Percentiles rank a stretch among this genome's conserved stretches.
Conservation (phyloP, 2,888 invertebrate genomes). For the Stramonita haemastoma region DNA sequence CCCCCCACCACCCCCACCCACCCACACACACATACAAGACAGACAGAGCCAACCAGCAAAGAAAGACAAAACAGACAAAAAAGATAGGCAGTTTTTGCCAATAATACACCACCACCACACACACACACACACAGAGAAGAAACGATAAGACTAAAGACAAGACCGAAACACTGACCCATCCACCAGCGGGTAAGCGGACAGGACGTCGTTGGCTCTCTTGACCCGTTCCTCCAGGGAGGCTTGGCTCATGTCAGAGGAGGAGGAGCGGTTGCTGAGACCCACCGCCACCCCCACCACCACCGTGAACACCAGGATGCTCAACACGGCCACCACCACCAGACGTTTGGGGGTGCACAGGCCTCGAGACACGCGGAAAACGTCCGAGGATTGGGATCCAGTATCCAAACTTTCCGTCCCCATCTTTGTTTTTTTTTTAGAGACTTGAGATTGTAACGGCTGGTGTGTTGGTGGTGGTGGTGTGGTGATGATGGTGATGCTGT, state of each 20-base stretch:
- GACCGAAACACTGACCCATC: constrained; percentile 27
- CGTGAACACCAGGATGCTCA: constrained; percentile 50
- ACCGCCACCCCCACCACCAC: constrained; percentile 50
- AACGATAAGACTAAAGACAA: too few relatives aligned
- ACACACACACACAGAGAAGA: too few relatives aligned
- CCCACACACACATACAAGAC: background rate
- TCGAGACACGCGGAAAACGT: background rate
- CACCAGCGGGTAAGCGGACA: constrained; percentile 29
- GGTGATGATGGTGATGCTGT: background rate
- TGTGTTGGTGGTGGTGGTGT: background rate
- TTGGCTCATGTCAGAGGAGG: background rate
- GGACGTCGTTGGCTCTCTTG: constrained; percentile 19
- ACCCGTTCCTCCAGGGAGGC: background rate
- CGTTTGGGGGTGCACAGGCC: constrained; percentile 8
- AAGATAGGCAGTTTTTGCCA: too few relatives aligned
- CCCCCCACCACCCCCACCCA: background rate
- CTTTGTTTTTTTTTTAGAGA: too few relatives aligned
- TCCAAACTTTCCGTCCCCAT: background rate
- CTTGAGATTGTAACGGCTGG: background rate
- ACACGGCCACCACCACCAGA: constrained; percentile 34
- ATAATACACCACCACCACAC: too few relatives aligned
- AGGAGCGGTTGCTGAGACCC: constrained; percentile 6
- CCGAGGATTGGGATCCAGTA: background rate
- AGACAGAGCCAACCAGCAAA: background rate
- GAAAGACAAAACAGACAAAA: background rate